A percentile compares a stretch with the other conserved stretches of the same genome.
phyloP scores from a whole-genome alignment of 2,113 vertebrate genomes.

The Narcine bancroftii region DNA sequence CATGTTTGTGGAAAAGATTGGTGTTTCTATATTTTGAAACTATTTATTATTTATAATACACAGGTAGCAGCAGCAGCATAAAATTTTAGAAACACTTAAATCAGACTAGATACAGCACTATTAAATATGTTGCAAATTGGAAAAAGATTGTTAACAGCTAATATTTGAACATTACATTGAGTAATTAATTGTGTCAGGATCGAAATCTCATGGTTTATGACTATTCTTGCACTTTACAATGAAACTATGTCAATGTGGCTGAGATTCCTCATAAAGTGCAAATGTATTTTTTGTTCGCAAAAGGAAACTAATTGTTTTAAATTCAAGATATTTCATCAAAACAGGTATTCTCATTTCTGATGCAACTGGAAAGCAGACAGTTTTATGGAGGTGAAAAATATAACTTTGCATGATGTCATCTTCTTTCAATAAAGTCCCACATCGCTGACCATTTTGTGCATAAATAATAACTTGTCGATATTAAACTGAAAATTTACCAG shows the following conservation, averaged over 20 bases:
- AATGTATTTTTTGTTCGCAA: not conserved
- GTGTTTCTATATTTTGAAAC: not conserved
- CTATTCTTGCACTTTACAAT: not conserved
- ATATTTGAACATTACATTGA: not conserved
- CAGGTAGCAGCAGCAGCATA: not conserved
- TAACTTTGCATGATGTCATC: not conserved
- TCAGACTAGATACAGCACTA: not conserved
- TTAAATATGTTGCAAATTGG: not conserved
- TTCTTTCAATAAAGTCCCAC: not conserved
- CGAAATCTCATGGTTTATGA: not conserved
- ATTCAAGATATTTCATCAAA: slow-evolving; percentile 1
- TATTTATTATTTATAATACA: slow-evolving; percentile 13
- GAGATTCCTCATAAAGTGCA: not conserved
- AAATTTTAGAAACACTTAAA: slow-evolving; percentile 6
- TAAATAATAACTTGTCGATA: not conserved
- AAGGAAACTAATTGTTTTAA: not conserved
- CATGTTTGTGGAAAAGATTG: not conserved
- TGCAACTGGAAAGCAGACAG: not conserved
- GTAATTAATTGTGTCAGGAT: not conserved
- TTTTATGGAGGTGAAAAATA: not conserved
- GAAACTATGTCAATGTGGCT: not conserved
- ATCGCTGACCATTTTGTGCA: not conserved
- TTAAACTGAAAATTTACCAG: not conserved
- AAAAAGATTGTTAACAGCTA: not conserved
- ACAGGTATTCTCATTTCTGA: not conserved